phyloP scores from a whole-genome alignment of 2,113 vertebrate species.

The Cryptotis parvus region DNA sequence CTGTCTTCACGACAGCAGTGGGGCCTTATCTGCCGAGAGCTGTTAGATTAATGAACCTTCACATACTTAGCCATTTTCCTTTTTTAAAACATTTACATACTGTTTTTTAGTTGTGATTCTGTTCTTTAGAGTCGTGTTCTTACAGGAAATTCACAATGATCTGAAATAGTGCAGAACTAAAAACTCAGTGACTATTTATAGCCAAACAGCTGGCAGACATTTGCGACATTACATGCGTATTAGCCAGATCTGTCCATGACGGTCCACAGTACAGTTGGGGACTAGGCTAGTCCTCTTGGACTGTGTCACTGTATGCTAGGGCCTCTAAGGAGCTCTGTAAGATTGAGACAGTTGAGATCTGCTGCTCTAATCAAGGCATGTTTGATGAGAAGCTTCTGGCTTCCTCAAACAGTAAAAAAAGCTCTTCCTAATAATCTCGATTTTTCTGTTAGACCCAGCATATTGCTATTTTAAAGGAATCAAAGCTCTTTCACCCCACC shows the following conservation, averaged over 20 bases:
- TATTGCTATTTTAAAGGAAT: constrained; percentile 9
- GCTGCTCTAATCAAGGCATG: background rate
- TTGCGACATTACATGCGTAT: constrained; percentile 21
- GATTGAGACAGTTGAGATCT: background rate
- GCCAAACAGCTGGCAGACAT: constrained; percentile 61
- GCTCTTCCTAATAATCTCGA: background rate
- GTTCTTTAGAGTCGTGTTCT: constrained; percentile 11
- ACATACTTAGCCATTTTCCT: constrained; percentile 34
- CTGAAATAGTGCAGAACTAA: constrained; percentile 62
- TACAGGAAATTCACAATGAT: constrained; percentile 66
- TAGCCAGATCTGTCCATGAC: constrained; percentile 20
- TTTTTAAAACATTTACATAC: constrained; percentile 12
- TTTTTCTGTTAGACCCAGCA: background rate
- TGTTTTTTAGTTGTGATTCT: constrained; percentile 42
- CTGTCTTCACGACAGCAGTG: background rate
- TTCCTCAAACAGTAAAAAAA: constrained; percentile 18
- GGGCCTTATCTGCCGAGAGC: background rate
- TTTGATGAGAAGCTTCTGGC: background rate
- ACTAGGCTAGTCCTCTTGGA: background rate
- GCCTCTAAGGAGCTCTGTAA: background rate
- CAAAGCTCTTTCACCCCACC: background rate
- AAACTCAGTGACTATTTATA: constrained; percentile 63
- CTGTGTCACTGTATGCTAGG: background rate
- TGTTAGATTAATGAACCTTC: background rate
- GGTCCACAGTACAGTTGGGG: background rate